Conservation (phyloP, 64 coral and sea anemone species). For the Anthopleura sola region DNA sequence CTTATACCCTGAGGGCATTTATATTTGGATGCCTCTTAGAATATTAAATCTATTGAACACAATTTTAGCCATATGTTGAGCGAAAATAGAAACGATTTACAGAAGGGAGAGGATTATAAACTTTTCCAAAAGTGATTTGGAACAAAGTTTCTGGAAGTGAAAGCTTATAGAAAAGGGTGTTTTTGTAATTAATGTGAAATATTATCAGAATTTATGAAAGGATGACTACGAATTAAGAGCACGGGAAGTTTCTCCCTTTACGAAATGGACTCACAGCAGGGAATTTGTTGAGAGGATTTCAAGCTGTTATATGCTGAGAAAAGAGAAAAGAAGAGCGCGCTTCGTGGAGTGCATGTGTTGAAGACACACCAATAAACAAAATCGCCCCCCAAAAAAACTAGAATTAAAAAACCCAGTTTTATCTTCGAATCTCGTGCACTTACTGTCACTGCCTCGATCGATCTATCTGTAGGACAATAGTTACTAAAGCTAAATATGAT, state of each 20-base stretch:
- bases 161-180: neutral
- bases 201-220: slow-evolving; percentile 28
- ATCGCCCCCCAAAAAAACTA: neutral
- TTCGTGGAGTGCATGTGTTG: neutral
- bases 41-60: slow-evolving; percentile 16
- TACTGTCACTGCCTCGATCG: neutral
- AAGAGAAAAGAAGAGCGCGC: neutral
- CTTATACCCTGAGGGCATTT: slow-evolving; percentile 8
- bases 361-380: neutral
- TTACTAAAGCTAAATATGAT: slow-evolving; percentile 3
- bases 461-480: slow-evolving; percentile 11
- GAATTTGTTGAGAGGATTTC: slow-evolving; percentile 17
- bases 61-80: slow-evolving; percentile 11
- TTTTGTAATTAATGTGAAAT: slow-evolving; percentile 8
- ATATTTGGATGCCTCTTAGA: slow-evolving; percentile 17
- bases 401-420: neutral
- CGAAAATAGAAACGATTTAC: neutral
- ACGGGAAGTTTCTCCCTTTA: neutral
- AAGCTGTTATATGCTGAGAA: neutral
- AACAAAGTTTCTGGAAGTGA: neutral
- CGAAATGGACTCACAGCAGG: slow-evolving; percentile 21
- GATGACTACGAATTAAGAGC: neutral
- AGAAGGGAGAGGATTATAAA: neutral
- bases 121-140: neutral
- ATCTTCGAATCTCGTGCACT: neutral